Conservation (phyloP, 2,888 invertebrate species). For the Drosophila anceps region DNA sequence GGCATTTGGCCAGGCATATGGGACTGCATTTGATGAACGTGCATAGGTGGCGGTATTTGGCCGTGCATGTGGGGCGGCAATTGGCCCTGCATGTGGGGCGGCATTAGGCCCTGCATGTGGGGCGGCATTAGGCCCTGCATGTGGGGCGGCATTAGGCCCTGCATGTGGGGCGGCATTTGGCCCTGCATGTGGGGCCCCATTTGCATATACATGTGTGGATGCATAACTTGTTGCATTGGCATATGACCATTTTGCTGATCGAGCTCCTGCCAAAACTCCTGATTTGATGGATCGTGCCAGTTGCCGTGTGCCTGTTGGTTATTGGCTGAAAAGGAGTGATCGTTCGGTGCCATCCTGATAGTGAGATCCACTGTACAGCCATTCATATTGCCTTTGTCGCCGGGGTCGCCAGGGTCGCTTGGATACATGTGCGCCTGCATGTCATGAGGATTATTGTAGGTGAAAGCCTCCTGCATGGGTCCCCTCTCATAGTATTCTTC, state of each 20-base stretch:
- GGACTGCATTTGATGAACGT: not conserved
- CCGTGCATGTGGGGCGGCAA: not conserved
- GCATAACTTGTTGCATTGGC: not conserved
- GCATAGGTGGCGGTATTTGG: not conserved
- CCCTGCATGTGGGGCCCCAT: not conserved
- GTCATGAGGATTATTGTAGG: not conserved
- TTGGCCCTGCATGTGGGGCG: not conserved
- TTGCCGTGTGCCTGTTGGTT: not conserved
- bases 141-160: not conserved
- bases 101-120: not conserved
- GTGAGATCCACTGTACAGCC: not conserved
- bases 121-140: not conserved
- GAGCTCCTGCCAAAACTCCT: not conserved
- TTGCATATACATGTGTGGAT: not conserved
- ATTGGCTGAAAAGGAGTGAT: not conserved
- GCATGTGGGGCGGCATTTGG: not conserved
- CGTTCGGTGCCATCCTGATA: not conserved
- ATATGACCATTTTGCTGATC: not conserved
- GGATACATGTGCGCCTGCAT: constrained; percentile 5
- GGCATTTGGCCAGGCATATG: not conserved
- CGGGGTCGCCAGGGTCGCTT: not conserved
- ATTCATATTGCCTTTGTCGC: not conserved
- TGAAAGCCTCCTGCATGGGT: not conserved
- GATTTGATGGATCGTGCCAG: not conserved
- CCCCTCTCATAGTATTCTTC: not conserved